Evolutionary conservation across 2,113 vertebrate species (phyloP).

Genomic region (Podarcis raffonei): DNA sequence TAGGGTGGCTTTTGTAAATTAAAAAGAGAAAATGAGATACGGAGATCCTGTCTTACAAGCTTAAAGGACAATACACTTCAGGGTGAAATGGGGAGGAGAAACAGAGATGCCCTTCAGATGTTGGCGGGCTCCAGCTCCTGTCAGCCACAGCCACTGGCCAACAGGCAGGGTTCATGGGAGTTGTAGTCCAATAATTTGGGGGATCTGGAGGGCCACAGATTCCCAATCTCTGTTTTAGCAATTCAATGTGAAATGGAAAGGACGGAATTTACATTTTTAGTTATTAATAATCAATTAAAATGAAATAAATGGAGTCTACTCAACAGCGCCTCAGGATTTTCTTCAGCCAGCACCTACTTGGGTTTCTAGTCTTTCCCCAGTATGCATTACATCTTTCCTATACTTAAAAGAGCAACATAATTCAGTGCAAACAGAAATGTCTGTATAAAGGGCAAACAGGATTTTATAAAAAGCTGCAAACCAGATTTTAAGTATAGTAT

Average conservation of each 20-base stretch:
- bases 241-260: not conserved
- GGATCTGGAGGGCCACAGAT: not conserved
- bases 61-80: too few relatives aligned
- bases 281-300: not conserved
- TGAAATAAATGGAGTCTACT: too few relatives aligned
- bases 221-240: not conserved
- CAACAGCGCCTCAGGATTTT: too few relatives aligned
- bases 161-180: not conserved
- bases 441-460: not conserved
- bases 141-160: not conserved
- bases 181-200: too few relatives aligned
- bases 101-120: too few relatives aligned
- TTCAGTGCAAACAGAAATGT: not conserved
- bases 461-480: not conserved
- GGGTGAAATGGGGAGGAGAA: too few relatives aligned
- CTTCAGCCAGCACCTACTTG: not conserved
- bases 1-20: too few relatives aligned
- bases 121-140: not conserved
- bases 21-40: too few relatives aligned
- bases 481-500: not conserved
- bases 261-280: not conserved
- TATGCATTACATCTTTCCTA: not conserved
- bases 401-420: not conserved
- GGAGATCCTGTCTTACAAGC: too few relatives aligned
- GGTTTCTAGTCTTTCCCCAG: not conserved